Evolutionary conservation across 2,888 invertebrate species (phyloP), one percentile per base, ranked within the genome.

Genomic region (Hylaea fasciaria): DNA sequence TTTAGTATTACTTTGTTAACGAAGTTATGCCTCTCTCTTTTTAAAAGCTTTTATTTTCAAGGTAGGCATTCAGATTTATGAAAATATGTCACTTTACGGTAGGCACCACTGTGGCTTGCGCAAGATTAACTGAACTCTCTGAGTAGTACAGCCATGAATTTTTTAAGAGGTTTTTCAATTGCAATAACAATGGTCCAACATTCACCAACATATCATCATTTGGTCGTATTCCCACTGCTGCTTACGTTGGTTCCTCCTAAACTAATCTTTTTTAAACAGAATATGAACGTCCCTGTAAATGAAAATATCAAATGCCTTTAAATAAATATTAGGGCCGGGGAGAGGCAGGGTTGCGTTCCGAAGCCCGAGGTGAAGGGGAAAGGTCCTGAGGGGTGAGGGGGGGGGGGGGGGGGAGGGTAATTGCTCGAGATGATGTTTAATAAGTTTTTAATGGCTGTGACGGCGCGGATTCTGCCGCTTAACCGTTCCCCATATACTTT

Each of bases 391-490:
- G 61, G 44, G 32, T 43, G 37, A 56, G 49, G 17, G 14, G 22
- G 41, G 55, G 85, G 92, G 56, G 49, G 17, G 14, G 57, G 49
- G 29, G 14, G 32, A 45, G 55, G 85, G 92, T 93, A 94, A 94
- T 94, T 93, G 93, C 91, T 86, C 87, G 93, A 93, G 93, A 93
- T 93, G 93, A 93, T 93, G 93, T 94, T 94, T 94, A 94, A 94
- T 93, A 93, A 94, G 93, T 94, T 94, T 94, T 94, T 94, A 94
- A 94, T 94, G 93, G 93, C 92, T 85, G 85, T 87, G 83, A 85
- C 86, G 87, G 79, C 75, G 80, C 80, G 82, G 78, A 79, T 81
- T 74, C 82, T 79, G 80, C 67, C 84, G 86, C 81, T 89, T 87
- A 90, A 85, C 81, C 80, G 74, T 76, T 74, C 76, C 83, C 56